phyloP scores from a whole-genome alignment of 2,113 vertebrate genomes.

The Neofelis nebulosa region DNA sequence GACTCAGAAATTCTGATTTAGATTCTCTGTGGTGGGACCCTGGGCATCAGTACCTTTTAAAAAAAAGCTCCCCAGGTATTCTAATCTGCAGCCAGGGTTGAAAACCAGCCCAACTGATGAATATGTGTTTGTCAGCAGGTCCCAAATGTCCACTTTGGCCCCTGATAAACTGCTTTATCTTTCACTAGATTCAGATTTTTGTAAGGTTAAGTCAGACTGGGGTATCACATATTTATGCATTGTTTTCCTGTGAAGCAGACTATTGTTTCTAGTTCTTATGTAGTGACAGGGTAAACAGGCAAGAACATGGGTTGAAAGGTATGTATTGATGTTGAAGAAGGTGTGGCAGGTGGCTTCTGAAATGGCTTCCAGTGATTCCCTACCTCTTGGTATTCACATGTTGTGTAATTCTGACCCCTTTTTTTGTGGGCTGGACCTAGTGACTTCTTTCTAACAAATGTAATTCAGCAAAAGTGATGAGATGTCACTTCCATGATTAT shows the following conservation, averaged over 20 bases:
- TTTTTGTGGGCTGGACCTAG: not conserved
- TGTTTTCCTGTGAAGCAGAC: slow-evolving; percentile 15
- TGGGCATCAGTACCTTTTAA: not conserved
- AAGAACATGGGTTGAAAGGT: not conserved
- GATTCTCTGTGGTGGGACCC: not conserved
- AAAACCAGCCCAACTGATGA: slow-evolving; percentile 49
- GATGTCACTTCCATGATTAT: not conserved
- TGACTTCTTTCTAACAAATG: slow-evolving; percentile 14
- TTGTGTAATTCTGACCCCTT: not conserved
- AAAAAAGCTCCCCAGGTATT: slow-evolving; percentile 41
- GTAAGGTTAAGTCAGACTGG: slow-evolving; percentile 24
- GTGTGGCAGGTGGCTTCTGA: not conserved
- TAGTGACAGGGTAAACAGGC: not conserved
- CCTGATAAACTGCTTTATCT: slow-evolving; percentile 43
- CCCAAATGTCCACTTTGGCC: slow-evolving; percentile 31
- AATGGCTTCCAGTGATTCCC: not conserved
- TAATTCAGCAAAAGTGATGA: not conserved
- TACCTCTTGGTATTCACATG: not conserved
- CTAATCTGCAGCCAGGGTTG: not conserved
- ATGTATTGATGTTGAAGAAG: not conserved
- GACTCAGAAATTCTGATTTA: slow-evolving; percentile 46
- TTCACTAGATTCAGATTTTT: slow-evolving; percentile 42
- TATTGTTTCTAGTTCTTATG: slow-evolving; percentile 15
- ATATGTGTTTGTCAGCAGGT: slow-evolving; percentile 54
- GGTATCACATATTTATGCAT: slow-evolving; percentile 9